These are phyloP conservation scores for Autographa gamma DNA, from an alignment of 2,888 invertebrate genomes.

Conservation along the genomic window DNA sequence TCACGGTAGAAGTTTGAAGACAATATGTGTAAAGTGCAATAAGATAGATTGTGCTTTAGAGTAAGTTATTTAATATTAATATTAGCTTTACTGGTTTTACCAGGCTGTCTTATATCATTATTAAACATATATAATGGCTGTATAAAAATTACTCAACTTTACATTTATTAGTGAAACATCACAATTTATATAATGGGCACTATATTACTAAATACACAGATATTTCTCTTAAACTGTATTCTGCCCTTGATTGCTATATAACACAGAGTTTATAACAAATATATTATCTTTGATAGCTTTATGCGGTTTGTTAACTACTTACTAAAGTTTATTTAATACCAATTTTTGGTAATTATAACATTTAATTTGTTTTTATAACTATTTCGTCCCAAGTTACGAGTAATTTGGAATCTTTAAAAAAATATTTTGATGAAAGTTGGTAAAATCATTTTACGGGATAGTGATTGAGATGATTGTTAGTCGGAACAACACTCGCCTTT, in stretches of 20 bases:
- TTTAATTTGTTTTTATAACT: conserved; percentile 28
- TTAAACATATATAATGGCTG: conserved; percentile 54
- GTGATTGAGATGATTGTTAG: conserved; percentile 8
- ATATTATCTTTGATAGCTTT: conserved; percentile 51
- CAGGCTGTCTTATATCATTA: conserved; percentile 59
- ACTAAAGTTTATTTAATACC: conserved; percentile 51
- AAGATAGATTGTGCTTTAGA: conserved; percentile 74
- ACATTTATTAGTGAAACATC: conserved; percentile 51
- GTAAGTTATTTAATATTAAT: conserved; percentile 57
- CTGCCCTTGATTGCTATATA: conserved; percentile 29
- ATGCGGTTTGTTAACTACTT: conserved; percentile 64
- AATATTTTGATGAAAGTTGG: conserved; percentile 6
- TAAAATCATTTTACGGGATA: conserved; percentile 19
- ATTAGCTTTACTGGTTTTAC: conserved; percentile 65
- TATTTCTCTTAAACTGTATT: conserved; percentile 33
- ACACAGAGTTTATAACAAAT: conserved; percentile 27
- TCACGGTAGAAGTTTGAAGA: conserved; percentile 65
- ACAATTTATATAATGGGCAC: conserved; percentile 50
- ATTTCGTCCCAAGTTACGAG: conserved; percentile 26
- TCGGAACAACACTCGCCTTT: conserved; percentile 14
- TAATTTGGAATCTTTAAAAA: conserved; percentile 13
- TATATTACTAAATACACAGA: conserved; percentile 40
- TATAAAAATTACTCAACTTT: conserved; percentile 46
- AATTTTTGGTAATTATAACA: conserved; percentile 33
- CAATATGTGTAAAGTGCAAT: conserved; percentile 77